These are phyloP conservation scores for Polyodon spathula DNA, from an alignment of 2,113 vertebrate species.

Conservation along the genomic window DNA sequence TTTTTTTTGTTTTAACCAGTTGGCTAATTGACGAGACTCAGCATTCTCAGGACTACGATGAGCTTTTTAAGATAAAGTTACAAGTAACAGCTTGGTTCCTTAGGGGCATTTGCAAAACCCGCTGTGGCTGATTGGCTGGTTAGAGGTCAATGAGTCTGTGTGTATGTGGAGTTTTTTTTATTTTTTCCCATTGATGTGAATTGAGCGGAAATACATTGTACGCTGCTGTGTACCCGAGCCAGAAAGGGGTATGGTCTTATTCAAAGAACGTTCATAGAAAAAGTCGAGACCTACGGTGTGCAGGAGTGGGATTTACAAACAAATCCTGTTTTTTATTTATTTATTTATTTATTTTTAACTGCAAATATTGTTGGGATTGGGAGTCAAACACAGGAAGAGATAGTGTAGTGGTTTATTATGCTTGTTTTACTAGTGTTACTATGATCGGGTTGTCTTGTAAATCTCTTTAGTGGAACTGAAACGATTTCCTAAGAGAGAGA, in stretches of 20 bases:
- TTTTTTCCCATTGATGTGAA: constrained; percentile 20
- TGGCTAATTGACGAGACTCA: background rate
- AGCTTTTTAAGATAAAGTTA: background rate
- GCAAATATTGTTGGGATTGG: background rate
- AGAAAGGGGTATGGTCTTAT: constrained; percentile 40
- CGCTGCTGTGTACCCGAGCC: constrained; percentile 16
- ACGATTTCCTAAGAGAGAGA: background rate
- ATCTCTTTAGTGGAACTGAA: background rate
- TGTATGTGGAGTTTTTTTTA: constrained; percentile 6
- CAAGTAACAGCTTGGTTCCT: background rate
- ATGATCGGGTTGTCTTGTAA: background rate
- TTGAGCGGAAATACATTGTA: constrained; percentile 23
- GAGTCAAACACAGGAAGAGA: background rate
- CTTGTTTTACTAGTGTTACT: no score
- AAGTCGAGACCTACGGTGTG: constrained; percentile 31
- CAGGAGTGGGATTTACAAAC: constrained; percentile 16
- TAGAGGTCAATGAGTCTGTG: background rate
- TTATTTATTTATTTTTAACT: background rate
- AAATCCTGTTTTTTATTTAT: no score
- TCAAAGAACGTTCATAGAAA: constrained; percentile 43
- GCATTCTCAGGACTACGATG: background rate
- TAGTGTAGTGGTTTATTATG: no score
- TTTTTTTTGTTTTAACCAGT: background rate
- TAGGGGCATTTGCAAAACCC: background rate
- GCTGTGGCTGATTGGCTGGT: background rate